Conservation (phyloP, 2,113 vertebrate species). For the Tenrec ecaudatus region DNA sequence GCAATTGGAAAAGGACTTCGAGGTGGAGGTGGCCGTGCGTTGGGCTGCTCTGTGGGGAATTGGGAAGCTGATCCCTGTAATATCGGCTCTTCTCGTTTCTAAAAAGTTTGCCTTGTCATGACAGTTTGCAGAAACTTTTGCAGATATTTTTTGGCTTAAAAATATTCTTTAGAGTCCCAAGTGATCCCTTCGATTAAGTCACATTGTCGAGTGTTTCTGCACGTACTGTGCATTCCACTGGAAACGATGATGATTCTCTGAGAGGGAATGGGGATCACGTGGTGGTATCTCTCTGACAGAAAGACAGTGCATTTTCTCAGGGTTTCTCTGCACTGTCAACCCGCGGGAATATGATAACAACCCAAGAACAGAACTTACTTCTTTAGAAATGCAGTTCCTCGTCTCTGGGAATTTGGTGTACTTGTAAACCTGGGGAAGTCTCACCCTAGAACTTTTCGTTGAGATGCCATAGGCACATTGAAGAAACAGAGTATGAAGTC, state of each 20-base stretch:
- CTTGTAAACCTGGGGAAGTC: conserved; percentile 41
- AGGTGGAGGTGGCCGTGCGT: neutral
- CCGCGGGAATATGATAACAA: conserved; percentile 63
- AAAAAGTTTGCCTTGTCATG: conserved; percentile 45
- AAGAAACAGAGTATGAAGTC: neutral
- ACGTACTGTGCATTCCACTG: conserved; percentile 55
- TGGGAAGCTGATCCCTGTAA: neutral
- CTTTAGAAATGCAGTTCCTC: conserved; percentile 50
- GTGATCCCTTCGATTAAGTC: conserved; percentile 55
- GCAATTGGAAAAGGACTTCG: neutral
- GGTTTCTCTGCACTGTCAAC: conserved; percentile 31
- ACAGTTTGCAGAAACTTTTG: conserved; percentile 63
- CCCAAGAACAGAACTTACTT: conserved; percentile 51
- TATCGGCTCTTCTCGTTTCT: neutral
- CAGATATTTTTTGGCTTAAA: conserved; percentile 45
- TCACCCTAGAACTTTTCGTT: conserved; percentile 20
- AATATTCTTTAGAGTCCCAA: conserved; percentile 67
- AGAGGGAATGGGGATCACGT: neutral
- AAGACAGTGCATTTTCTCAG: conserved; percentile 41
- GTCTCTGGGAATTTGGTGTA: conserved; percentile 57
- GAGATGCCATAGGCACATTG: neutral
- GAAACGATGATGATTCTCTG: conserved; percentile 48
- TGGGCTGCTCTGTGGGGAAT: neutral
- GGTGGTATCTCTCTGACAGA: conserved; percentile 3
- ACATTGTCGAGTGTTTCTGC: conserved; percentile 8